A percentile compares a stretch with the other conserved stretches of the same genome.
These are phyloP conservation scores for Acleris holmiana DNA, from an alignment of 2,888 invertebrate species.

Conservation along the genomic window DNA sequence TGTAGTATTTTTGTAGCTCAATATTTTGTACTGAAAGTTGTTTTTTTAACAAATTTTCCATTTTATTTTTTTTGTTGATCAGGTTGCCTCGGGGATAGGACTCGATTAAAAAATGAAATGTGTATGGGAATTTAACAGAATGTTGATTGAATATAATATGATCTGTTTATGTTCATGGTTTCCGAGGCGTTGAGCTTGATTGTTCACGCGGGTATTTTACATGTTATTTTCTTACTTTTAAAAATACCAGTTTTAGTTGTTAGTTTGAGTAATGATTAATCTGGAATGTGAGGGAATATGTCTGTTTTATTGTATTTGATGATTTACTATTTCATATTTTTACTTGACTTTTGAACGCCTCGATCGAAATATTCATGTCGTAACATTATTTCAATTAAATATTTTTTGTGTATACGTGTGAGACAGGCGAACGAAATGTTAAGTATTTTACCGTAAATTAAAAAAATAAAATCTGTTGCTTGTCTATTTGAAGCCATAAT, in stretches of 20 bases:
- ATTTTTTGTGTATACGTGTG: neutral
- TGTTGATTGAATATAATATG: neutral
- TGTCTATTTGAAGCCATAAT: conserved; percentile 20
- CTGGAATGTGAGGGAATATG: conserved; percentile 17
- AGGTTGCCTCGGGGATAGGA: too few species aligned
- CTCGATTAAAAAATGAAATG: too few species aligned
- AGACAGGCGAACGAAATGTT: conserved; percentile 9
- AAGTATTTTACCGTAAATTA: conserved; percentile 10
- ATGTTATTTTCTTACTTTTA: conserved; percentile 31
- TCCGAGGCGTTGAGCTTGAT: neutral
- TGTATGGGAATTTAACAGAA: neutral
- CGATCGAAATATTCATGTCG: too few species aligned
- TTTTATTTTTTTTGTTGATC: neutral
- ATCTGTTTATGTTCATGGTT: conserved; percentile 5
- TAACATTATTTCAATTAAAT: too few species aligned
- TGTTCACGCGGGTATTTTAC: conserved; percentile 18
- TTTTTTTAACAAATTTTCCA: conserved; percentile 10
- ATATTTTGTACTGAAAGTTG: conserved; percentile 17
- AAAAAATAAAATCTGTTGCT: too few species aligned
- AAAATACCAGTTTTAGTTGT: conserved; percentile 21
- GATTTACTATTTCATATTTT: neutral
- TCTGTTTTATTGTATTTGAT: neutral
- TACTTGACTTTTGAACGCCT: too few species aligned
- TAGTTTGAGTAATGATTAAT: conserved; percentile 13
- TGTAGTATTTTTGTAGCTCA: conserved; percentile 14